Base-by-base conservation (phyloP, 2,797 vertebrate genomes). In the Danio tinwini region DNA sequence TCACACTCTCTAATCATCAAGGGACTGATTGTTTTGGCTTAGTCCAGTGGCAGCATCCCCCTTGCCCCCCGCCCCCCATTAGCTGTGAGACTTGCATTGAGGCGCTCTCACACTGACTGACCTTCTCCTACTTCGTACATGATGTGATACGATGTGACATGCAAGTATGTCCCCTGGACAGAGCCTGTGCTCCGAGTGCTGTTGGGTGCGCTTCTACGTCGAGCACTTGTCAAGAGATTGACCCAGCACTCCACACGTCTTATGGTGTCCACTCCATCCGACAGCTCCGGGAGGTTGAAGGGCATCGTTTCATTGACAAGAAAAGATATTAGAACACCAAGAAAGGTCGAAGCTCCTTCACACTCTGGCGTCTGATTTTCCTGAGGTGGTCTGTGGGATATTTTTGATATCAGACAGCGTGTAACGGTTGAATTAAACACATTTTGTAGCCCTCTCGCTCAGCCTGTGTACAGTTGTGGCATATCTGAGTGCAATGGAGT, bases 61-160 rank as follows among this genome's bases (percentile, higher is more conserved):
- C 45, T 40, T n/a, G n/a, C 40, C 49, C 13, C 16, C 61, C 58
- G 37, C 49, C 40, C 49, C 13, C 21, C 61, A 76, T 55, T 77
- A 71, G 58, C 47, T 45, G 12, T 5, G 39, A 71, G 49, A 21
- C 37, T 52, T 62, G 21, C 39, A 71, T 72, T 29, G 12, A 62
- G 21, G 47, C 55, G 6, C 37, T 63, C 17, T 40, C 6, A 19
- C 72, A 17, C 68, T 79, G 13, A 63, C 81, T 91, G 91, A 91
- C 91, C 90, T 91, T 89, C 86, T 86, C 85, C 81, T 80, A 72
- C 81, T 72, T 80, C 81, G 65, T 85, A 29, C 29, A 81, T 90
- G 91, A 92, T 87, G 88, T 90, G 85, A 92, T 91, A 82, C 83
- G 86, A 87, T 82, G 79, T 91, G 93, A 92, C 91, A 90, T 87